Conservation (phyloP, 2,797 vertebrate genomes). For the Ceryle rudis region DNA sequence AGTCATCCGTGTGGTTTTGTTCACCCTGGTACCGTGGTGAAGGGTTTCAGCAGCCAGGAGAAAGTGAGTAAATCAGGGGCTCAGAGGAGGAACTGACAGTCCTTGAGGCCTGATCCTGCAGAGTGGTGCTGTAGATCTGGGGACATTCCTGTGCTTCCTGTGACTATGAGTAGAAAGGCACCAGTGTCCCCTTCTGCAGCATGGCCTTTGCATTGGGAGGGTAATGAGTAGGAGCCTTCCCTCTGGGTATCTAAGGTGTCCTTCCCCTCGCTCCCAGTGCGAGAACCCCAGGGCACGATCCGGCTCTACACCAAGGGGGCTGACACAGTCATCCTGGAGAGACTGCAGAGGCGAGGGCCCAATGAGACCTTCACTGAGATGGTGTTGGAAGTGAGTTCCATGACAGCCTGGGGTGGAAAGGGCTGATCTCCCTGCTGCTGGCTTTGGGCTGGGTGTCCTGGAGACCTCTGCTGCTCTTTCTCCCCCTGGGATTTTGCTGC, state of each 20-base stretch:
- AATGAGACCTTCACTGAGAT: slow-evolving; percentile 77
- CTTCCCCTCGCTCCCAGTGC: slow-evolving; percentile 78
- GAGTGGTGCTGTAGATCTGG: fast-evolving
- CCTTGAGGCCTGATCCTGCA: background rate
- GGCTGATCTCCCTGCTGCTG: background rate
- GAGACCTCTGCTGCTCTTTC: background rate
- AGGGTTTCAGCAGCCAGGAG: background rate
- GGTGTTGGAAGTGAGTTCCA: slow-evolving; percentile 86
- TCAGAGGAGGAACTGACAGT: background rate
- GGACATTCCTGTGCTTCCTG: background rate
- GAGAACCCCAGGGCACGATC: slow-evolving; percentile 87
- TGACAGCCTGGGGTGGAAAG: fast-evolving
- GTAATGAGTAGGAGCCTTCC: fast-evolving
- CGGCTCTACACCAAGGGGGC: slow-evolving; percentile 95
- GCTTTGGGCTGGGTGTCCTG: background rate
- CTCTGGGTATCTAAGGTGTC: background rate
- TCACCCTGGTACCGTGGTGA: background rate
- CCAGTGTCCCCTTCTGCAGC: fast-evolving
- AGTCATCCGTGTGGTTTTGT: background rate
- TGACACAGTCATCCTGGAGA: slow-evolving; percentile 88
- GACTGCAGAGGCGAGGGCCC: slow-evolving; percentile 74
- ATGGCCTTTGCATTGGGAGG: background rate
- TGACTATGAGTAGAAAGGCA: background rate
- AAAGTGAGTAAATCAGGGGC: background rate
- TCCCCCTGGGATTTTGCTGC: background rate